Evolutionary conservation across 2,888 invertebrate species (phyloP).

Genomic region (Drosophila basisetae): DNA sequence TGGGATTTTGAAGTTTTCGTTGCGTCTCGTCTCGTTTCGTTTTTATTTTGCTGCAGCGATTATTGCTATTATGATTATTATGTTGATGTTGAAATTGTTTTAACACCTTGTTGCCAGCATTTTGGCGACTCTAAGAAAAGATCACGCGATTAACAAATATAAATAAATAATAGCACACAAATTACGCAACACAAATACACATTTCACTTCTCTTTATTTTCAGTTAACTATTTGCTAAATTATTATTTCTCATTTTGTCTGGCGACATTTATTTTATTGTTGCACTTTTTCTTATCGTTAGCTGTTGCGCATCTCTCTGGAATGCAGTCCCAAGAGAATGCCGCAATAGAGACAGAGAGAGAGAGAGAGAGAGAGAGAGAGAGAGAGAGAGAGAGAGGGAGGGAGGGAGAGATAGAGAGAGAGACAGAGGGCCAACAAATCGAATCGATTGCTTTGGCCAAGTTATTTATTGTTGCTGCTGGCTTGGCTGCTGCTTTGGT

Average conservation of each 20-base stretch:
- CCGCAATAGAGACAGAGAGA: constrained; percentile 13
- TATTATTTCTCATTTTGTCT: constrained; percentile 40
- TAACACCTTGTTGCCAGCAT: constrained; percentile 65
- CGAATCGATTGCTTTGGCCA: constrained; percentile 76
- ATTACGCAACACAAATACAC: constrained; percentile 45
- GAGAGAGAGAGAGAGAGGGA: background rate
- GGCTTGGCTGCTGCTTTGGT: constrained; percentile 44
- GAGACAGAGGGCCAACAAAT: constrained; percentile 43
- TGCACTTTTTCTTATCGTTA: constrained; percentile 64
- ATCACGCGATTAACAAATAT: constrained; percentile 35
- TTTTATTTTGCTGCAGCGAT: constrained; percentile 33
- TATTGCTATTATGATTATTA: constrained; percentile 50
- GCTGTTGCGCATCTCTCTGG: constrained; percentile 77
- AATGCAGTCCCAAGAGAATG: constrained; percentile 59
- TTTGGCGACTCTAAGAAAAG: constrained; percentile 53
- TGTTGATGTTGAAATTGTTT: constrained; percentile 60
- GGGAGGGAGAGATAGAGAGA: background rate
- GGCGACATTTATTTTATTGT: constrained; percentile 43
- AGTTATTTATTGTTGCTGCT: constrained; percentile 58
- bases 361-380: background rate
- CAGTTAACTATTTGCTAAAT: constrained; percentile 19
- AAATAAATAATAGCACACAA: constrained; percentile 30
- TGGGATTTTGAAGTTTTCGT: constrained; percentile 40
- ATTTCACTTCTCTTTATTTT: constrained; percentile 45
- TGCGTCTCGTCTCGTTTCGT: constrained; percentile 25